Evolutionary conservation across 1,140 invertebrate species (phyloP), one percentile per base, ranked within the genome.

Genomic region (Leptopilina boulardi): DNA sequence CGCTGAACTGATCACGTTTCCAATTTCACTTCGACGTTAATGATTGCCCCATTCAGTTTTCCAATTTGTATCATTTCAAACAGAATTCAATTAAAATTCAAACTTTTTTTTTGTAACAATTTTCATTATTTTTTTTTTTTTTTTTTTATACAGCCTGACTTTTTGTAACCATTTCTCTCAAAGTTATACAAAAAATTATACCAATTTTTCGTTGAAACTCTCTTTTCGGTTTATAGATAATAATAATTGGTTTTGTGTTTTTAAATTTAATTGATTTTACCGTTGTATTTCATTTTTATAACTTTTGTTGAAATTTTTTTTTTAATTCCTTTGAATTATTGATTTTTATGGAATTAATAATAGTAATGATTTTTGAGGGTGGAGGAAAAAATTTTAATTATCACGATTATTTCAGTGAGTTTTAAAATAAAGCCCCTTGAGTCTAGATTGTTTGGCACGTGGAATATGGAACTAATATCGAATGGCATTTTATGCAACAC

Each of bases 401-500:
- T 26, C 54, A 0, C 10, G 54, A 11, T 18, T 11, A 11, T n/a
- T 56, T 56, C 18, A 56, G 11, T 23, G 54, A 56, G 18, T 56
- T 23, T 1, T 10, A 9, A 23, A 23, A 56, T 19, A 56, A 56
- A 56, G 13, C 19, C 54, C 23, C 54, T 56, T 56, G 54, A 56
- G 8, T 56, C 19, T 10, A 56, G 21, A 10, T 19, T 3, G 9
- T 56, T 9, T 56, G 54, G 54, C 19, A 19, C 23, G 19, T 56
- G 44, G 70, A 70, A 80, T 80, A 76, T 30, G 78, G 74, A 82
- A 78, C 74, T 80, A 80, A 83, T 78, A 72, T 66, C 74, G 44
- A 75, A 74, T 76, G 77, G 77, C 77, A 21, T 80, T 83, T 79
- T 79, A 78, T 77, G 77, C 71, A 70, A 80, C 70, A 47, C 77